Evolutionary conservation across 2,113 vertebrate species (phyloP), one percentile per base, ranked within the genome.

Genomic region (Morone saxatilis): DNA sequence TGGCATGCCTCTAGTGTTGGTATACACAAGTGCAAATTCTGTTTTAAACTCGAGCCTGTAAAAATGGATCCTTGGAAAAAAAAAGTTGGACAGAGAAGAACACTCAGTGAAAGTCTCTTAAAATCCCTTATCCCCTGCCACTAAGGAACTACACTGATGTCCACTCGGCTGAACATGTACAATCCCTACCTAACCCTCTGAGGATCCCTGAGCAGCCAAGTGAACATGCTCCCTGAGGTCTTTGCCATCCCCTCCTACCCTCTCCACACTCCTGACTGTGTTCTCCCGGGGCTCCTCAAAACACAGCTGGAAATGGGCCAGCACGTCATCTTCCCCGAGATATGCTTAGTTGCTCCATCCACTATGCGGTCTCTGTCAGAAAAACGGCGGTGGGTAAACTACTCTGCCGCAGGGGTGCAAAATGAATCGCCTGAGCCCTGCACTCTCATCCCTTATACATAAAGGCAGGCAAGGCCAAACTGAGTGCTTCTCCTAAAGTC

Each of bases 361-460:
- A 80, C 73, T 75, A 66, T 67, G 57, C 38, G 13, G 70, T 57
- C 72, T 84, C 72, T 81, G 89, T 91, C 79, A 85, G 85, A 53
- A 62, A 61, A 85, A 72, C 78, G 43, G 86, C 63, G 14, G 83
- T 84, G 71, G 88, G 86, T 83, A 87, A 91, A 90, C 87, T 74
- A 20, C 89, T 83, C 69, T 69, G 67, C 88, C 19, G 50, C 75
- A 12, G 80, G 68, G 85, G 63, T 88, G 79, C 81, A 85, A 85
- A 86, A 88, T 59, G 71, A 87, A 86, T 86, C 31, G 68, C 72
- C 80, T 87, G 85, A 40, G 54, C 31, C 57, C 45, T 45, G 50
- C 78, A 1, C 47, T 57, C 78, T 91, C 87, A 89, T 89, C 68
- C 56, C 65, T 93, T 89, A 80, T 71, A 83, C 78, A 89, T 87